Evolutionary conservation across 2,113 vertebrate species (phyloP).

Genomic region (Hymenochirus boettgeri): DNA sequence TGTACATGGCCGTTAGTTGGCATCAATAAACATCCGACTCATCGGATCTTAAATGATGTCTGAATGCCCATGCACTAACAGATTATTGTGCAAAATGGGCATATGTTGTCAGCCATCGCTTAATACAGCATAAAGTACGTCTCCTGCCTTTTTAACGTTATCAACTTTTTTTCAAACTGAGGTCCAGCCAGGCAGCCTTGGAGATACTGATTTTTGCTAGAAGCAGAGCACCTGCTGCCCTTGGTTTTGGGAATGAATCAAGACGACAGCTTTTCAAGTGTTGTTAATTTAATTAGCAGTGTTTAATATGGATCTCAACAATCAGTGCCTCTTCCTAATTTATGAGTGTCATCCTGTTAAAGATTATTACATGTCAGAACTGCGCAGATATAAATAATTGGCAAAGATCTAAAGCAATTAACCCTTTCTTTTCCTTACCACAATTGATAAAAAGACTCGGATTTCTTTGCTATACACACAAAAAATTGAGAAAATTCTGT

Average conservation of each 20-base stretch:
- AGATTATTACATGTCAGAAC: slow-evolving; percentile 1
- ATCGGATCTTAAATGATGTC: too few species aligned
- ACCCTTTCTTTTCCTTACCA: background rate
- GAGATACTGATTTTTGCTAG: background rate
- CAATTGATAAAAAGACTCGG: too few species aligned
- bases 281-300: slow-evolving; percentile 12
- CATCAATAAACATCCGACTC: too few species aligned
- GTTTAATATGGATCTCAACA: slow-evolving; percentile 11
- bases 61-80: too few species aligned
- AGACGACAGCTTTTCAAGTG: slow-evolving; percentile 9
- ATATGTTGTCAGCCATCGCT: too few species aligned
- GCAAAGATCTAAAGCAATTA: slow-evolving; percentile 1
- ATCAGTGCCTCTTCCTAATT: background rate
- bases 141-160: slow-evolving; percentile 6
- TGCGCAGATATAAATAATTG: background rate
- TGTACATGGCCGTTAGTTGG: too few species aligned
- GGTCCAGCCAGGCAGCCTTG: slow-evolving; percentile 10
- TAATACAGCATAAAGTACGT: background rate
- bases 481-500: too few species aligned
- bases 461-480: too few species aligned
- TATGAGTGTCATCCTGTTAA: background rate
- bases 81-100: too few species aligned
- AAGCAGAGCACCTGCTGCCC: slow-evolving; percentile 29
- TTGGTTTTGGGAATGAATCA: slow-evolving; percentile 8
- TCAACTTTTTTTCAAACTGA: slow-evolving; percentile 3